Conservation (phyloP, 2,888 invertebrate species). For the Cyrtodaria siliqua region DNA sequence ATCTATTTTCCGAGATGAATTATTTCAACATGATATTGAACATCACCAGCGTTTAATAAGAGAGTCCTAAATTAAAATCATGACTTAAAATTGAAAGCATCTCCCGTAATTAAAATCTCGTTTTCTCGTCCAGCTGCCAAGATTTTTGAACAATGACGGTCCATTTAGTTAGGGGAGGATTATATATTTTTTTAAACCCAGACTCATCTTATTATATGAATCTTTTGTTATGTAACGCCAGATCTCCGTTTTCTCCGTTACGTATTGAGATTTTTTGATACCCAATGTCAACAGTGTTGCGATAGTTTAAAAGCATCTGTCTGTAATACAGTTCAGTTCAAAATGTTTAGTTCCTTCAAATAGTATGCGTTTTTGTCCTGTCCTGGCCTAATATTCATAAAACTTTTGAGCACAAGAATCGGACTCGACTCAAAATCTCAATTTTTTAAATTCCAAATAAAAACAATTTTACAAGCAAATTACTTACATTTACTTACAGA, state of each 20-base stretch:
- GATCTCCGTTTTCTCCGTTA: constrained; percentile 23
- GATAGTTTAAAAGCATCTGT: constrained; percentile 6
- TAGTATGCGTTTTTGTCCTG: too few species aligned
- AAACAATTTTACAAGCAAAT: too few species aligned
- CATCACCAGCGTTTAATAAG: not conserved
- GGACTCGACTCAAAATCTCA: too few species aligned
- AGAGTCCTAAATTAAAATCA: constrained; percentile 7
- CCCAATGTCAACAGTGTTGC: constrained; percentile 1
- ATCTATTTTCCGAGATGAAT: not conserved
- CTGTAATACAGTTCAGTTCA: not conserved
- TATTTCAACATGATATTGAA: constrained; percentile 10
- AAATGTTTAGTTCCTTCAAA: not conserved
- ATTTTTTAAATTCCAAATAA: too few species aligned
- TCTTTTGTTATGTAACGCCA: constrained; percentile 48
- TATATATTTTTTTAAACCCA: constrained; percentile 13
- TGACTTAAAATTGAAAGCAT: constrained; percentile 24
- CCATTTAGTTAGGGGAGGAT: constrained; percentile 39
- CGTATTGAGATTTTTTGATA: constrained; percentile 25
- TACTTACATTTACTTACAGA: too few species aligned
- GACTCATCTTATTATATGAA: constrained; percentile 28
- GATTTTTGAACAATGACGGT: constrained; percentile 22
- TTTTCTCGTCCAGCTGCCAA: constrained; percentile 35
- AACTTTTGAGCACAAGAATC: too few species aligned
- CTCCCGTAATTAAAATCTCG: constrained; percentile 45
- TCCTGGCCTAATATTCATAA: too few species aligned